phyloP scores from a whole-genome alignment of 2,113 vertebrate genomes.

The Cnemophilus loriae region DNA sequence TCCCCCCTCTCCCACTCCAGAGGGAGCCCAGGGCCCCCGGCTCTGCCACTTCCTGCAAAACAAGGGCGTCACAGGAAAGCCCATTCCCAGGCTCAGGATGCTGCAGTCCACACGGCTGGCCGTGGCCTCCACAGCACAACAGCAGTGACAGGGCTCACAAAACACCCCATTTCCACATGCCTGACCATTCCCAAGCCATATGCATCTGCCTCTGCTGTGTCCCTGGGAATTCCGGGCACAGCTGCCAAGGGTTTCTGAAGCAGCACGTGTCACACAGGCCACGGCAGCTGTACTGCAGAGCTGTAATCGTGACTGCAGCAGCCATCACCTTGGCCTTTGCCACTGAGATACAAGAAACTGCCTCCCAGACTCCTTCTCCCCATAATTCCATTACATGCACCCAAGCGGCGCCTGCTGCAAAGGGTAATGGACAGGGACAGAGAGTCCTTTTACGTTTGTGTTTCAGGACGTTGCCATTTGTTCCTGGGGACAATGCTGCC shows the following conservation, averaged over 20 bases:
- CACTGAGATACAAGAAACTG: fast-evolving
- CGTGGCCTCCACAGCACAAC: fast-evolving
- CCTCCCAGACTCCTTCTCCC: background rate
- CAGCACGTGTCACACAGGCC: fast-evolving
- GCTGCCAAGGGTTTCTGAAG: fast-evolving
- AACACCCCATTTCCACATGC: background rate
- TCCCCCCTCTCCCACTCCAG: background rate
- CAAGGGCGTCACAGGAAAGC: background rate
- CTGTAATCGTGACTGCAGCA: background rate
- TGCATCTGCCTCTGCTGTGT: background rate
- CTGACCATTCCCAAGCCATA: background rate
- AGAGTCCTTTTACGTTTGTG: background rate
- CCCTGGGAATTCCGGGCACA: fast-evolving
- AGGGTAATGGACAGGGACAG: background rate
- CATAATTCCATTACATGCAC: fast-evolving
- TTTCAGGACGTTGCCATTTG: background rate
- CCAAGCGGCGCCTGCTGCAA: background rate
- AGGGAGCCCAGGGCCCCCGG: background rate
- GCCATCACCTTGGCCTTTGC: background rate
- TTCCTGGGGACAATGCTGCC: background rate
- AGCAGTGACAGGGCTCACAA: background rate
- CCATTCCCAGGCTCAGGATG: background rate
- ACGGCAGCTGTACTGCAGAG: fast-evolving
- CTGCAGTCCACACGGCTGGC: background rate
- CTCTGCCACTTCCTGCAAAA: background rate